Base-by-base conservation (phyloP, 2,113 vertebrate genomes). In the Centropus bengalensis region DNA sequence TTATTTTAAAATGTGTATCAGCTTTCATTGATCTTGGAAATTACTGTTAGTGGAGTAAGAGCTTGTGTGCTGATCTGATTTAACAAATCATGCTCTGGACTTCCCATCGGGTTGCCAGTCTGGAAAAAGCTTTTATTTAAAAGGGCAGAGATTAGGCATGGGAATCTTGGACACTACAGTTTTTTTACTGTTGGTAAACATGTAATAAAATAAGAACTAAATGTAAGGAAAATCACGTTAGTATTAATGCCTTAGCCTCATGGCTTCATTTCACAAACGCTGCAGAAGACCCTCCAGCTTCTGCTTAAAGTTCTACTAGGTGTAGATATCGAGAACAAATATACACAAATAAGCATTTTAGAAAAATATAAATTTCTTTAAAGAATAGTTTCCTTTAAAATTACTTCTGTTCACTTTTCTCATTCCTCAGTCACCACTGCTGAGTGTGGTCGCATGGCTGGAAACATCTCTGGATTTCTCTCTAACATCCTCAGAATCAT, bases 11-110 rank as follows among this genome's bases (percentile, higher is more conserved):
- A 33, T 2, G 0, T 20, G 7, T 76, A 32, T 86, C 89, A 89
- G 75, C 74, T 83, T 89, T 87, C 82, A 40, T 51, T 83, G 20
- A 11, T 91, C 81, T 93, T 13, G 7, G 63, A 85, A 85, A 88
- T 87, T 4, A 42, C 33, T 88, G 1, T 30, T 80, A 28, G 70
- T 84, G 94, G 49, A 30, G 27, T 10, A n/a, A 83, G 74, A 66
- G 40, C 38, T 82, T 9, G 30, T 36, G 55, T 21, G 24, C 40
- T 79, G 83, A 83, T 95, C 82, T 28, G 44, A 80, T 78, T 67
- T 77, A 66, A 91, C 28, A 85, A 55, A 38, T 82, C 14, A 3
- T 27, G 18, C 22, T 81, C 59, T 52, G 58, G 20, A 89, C 55
- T 91, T 82, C 56, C 56, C 67, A 38, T 74, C 52, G 17, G 10